A percentile compares a stretch with the other conserved stretches of the same genome.
Conservation (phyloP, 1,140 invertebrate genomes). For the Amphibalanus amphitrite region DNA sequence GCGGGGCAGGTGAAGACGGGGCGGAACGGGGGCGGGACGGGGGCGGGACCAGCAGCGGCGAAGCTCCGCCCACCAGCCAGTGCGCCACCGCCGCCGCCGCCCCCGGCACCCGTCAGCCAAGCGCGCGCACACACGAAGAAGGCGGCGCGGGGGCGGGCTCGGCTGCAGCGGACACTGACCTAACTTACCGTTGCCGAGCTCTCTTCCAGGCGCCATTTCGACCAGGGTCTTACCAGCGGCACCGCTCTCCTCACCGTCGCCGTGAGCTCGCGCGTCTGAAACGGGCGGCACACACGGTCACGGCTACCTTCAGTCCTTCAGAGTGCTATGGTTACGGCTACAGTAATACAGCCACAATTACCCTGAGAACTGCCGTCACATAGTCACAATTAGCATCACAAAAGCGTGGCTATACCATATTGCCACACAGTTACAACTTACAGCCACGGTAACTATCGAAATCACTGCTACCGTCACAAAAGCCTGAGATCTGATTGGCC, state of each 20-base stretch:
- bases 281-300: slow-evolving; percentile 7
- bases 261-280: slow-evolving; percentile 32
- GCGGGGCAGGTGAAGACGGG: not conserved
- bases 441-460: too few relatives aligned
- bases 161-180: not conserved
- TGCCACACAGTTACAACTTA: too few relatives aligned
- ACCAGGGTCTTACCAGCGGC: slow-evolving; percentile 67
- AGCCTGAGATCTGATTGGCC: slow-evolving; percentile 26
- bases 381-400: too few relatives aligned
- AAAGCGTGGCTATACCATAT: too few relatives aligned
- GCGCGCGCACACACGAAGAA: not conserved
- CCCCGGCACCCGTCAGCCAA: not conserved
- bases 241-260: slow-evolving; percentile 49
- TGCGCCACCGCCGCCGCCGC: too few relatives aligned
- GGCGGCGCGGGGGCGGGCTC: too few relatives aligned
- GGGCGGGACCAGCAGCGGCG: not conserved
- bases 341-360: too few relatives aligned
- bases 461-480: too few relatives aligned
- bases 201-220: slow-evolving; percentile 46
- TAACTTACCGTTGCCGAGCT: slow-evolving; percentile 7
- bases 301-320: too few relatives aligned
- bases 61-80: too few relatives aligned
- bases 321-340: too few relatives aligned
- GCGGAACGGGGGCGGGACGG: not conserved
- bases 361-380: too few relatives aligned